Evolutionary conservation across 1,140 invertebrate species (phyloP).

Genomic region (Acyrthosiphon pisum): DNA sequence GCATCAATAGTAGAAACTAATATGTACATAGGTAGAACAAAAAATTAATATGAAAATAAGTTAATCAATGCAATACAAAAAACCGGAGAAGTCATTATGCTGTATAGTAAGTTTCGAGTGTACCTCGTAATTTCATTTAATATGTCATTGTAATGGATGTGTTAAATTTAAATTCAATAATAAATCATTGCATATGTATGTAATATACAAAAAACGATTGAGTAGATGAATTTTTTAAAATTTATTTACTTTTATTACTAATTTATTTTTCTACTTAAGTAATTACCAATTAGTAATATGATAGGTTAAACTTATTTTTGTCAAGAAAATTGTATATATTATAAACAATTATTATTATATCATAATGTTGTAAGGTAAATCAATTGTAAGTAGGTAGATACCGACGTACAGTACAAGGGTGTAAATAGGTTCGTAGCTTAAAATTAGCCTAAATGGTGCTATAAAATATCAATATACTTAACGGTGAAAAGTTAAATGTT

Average conservation of each 20-base stretch:
- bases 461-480: too few relatives aligned
- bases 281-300: too few relatives aligned
- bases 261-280: too few relatives aligned
- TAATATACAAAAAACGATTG: neutral
- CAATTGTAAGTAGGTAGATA: neutral
- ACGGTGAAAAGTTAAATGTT: neutral
- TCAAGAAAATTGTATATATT: neutral
- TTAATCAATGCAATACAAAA: neutral
- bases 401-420: neutral
- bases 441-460: too few relatives aligned
- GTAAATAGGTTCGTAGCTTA: neutral
- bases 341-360: neutral
- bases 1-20: neutral
- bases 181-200: neutral
- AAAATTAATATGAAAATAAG: neutral
- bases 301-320: too few relatives aligned
- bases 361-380: neutral
- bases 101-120: neutral
- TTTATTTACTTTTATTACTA: too few relatives aligned
- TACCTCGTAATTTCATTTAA: neutral
- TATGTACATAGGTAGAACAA: neutral
- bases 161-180: neutral
- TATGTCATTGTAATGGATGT: neutral
- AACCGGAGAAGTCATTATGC: neutral
- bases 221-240: too few relatives aligned